Conservation (phyloP, 2,113 vertebrate genomes). For the Rhineura floridana region DNA sequence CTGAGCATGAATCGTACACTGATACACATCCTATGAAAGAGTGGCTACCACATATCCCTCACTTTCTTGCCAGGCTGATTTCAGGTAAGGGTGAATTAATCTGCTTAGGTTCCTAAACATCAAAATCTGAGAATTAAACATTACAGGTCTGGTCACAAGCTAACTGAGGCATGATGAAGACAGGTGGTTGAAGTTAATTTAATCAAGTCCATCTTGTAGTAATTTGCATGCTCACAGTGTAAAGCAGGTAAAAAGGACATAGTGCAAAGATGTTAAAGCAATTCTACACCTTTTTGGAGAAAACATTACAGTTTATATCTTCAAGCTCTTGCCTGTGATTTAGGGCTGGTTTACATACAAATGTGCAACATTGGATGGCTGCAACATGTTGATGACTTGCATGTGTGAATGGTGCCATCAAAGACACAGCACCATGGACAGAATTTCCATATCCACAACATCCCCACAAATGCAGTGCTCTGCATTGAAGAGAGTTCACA, state of each 20-base stretch:
- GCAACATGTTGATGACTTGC: neutral
- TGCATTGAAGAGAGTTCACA: no score
- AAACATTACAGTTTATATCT: neutral
- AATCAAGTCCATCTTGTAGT: conserved; percentile 1
- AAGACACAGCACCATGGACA: neutral
- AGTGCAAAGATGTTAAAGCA: neutral
- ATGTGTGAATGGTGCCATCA: neutral
- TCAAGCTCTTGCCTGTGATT: neutral
- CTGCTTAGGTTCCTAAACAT: conserved; percentile 27
- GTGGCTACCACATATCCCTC: neutral
- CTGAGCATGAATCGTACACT: neutral
- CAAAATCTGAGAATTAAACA: conserved; percentile 17
- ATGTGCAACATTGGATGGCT: neutral
- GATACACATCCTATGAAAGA: neutral
- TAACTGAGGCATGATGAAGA: neutral
- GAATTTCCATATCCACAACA: neutral
- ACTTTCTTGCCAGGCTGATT: neutral
- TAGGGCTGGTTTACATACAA: conserved; percentile 5
- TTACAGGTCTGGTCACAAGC: conserved; percentile 4
- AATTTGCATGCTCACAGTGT: neutral
- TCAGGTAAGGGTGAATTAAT: conserved; percentile 4
- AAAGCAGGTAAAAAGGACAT: neutral
- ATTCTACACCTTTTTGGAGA: neutral
- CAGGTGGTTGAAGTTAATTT: conserved; percentile 27
- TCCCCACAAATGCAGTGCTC: neutral